phyloP scores from a whole-genome alignment of 1,140 invertebrate species.

The Sarcophaga bullata region DNA sequence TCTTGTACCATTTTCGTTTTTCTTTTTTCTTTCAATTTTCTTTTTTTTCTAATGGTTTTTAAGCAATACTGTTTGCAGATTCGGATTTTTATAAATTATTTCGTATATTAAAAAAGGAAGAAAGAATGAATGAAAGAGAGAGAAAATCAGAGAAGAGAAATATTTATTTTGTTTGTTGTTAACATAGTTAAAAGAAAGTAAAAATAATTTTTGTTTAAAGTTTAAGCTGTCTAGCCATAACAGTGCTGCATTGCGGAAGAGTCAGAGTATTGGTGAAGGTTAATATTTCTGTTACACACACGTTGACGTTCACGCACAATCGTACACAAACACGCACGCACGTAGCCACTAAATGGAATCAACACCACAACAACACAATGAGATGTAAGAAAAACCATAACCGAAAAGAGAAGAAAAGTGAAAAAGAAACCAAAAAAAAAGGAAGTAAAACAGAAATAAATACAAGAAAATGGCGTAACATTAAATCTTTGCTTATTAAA shows the following conservation, averaged over 20 bases:
- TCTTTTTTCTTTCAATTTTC: too few species aligned
- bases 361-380: constrained; percentile 7
- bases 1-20: too few species aligned
- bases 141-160: too few species aligned
- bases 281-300: neutral
- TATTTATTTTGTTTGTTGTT: too few species aligned
- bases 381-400: neutral
- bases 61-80: too few species aligned
- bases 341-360: neutral
- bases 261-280: constrained; percentile 20
- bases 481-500: constrained; percentile 4
- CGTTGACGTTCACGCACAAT: neutral
- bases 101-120: too few species aligned
- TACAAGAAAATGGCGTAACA: constrained; percentile 24
- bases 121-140: too few species aligned
- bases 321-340: neutral
- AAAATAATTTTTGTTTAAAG: neutral
- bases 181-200: too few species aligned
- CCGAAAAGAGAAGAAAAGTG: neutral
- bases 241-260: constrained; percentile 16
- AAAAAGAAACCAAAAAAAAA: neutral
- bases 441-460: constrained; percentile 4
- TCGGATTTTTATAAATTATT: too few species aligned
- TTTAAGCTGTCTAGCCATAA: constrained; percentile 3
- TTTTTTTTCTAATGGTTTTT: too few species aligned